Percentiles rank a stretch among this genome's conserved stretches.
phyloP scores from a whole-genome alignment of 2,797 vertebrate species.

The Notamacropus eugenii region DNA sequence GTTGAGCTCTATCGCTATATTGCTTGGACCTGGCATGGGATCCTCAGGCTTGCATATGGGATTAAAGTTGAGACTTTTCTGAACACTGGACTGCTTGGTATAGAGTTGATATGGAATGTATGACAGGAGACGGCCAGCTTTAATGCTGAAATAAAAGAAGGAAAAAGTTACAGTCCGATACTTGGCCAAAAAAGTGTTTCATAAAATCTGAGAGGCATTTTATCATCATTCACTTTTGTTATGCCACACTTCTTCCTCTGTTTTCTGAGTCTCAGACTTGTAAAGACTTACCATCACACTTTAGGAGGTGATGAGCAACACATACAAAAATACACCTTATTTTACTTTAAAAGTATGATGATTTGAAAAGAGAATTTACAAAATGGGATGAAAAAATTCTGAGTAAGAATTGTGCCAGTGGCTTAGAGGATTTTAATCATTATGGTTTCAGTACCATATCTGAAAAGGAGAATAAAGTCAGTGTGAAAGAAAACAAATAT shows the following conservation, averaged over 20 bases:
- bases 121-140: conserved; percentile 94
- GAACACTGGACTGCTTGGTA: conserved; percentile 88
- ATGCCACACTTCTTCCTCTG: not conserved
- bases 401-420: conserved; percentile 3
- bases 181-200: not conserved
- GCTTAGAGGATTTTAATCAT: conserved; percentile 1
- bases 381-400: not conserved
- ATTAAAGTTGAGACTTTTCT: conserved; percentile 91
- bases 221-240: not conserved
- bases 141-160: conserved; percentile 88
- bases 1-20: conserved; percentile 85
- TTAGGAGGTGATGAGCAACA: not conserved
- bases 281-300: not conserved
- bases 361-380: not conserved
- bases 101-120: conserved; percentile 96
- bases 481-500: not conserved
- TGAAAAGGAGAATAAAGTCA: not conserved
- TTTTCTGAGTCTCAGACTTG: conserved; percentile 5
- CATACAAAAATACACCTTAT: not conserved
- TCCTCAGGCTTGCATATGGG: conserved; percentile 87
- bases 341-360: not conserved
- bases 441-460: conserved; percentile 10
- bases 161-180: conserved; percentile 54
- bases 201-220: conserved; percentile 2
- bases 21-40: conserved; percentile 86